Base-by-base conservation (phyloP, 2,113 vertebrate species). In the Planiliza haematocheilus region DNA sequence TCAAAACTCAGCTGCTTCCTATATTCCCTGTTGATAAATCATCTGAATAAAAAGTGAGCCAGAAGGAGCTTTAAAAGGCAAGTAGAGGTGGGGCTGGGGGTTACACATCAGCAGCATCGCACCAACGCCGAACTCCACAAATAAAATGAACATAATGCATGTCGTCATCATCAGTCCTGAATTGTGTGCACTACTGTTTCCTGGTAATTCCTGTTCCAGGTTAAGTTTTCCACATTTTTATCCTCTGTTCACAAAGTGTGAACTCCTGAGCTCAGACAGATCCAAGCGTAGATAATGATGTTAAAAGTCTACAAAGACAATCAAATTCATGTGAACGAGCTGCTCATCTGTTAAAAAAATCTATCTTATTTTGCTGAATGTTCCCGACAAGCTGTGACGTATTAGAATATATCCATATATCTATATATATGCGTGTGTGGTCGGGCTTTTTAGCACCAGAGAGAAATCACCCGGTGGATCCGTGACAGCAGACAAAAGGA, bases 21-120 rank as follows among this genome's bases (percentile, higher is more conserved):
- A 59, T 78, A 6, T 86, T 68, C 70, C 76, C 74, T 65, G 60
- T 67, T 53, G 59, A 66, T 41, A 63, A 74, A 37, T 51, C 24
- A 18, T 50, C 38, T 57, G 17, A 66, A 58, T 64, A 70, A 64
- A 79, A 58, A 30, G 58, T 39, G 61, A 59, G 45, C 43, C 6
- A 16, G 14, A 36, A 66, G 20, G 70, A 74, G 55, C 38, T 56
- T 34, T 49, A 65, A 70, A 82, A 82, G 68, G 70, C 79, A 70
- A 46, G 49, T 64, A 48, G 48, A 80, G 75, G 46, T 17, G 69
- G 65, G 49, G 69, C 30, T 43, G 63, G 7, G 7, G 10, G 37
- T 13, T 1, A 7, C 0, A 24, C 48, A 69, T 16, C 1, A 70
- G 34, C 30, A 42, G 46, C 50, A 77, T 62, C 24, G 63, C 59